These are phyloP conservation scores for Machimus atricapillus DNA, from an alignment of 2,888 invertebrate species.

Conservation along the genomic window DNA sequence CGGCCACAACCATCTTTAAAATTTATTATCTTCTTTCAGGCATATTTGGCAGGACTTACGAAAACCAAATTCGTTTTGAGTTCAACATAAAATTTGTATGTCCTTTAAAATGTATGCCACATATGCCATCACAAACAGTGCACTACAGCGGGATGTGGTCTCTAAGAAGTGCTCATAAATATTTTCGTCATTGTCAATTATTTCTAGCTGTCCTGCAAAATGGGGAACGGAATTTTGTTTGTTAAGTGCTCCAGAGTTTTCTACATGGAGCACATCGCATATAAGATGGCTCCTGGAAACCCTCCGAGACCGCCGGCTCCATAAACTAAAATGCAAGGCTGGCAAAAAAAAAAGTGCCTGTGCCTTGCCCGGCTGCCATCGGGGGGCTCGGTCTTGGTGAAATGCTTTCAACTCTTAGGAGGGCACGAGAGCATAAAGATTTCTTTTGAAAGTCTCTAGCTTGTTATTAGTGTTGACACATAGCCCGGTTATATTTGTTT, in stretches of 20 bases:
- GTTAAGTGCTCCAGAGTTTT: neutral
- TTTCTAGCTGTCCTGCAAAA: neutral
- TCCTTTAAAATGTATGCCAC: neutral
- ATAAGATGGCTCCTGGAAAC: neutral
- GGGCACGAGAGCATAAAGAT: neutral
- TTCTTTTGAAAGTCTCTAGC: constrained; percentile 28
- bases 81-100: neutral
- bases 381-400: neutral
- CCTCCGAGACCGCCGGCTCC: neutral
- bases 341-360: neutral
- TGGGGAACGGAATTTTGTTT: neutral
- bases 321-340: neutral
- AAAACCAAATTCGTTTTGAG: neutral
- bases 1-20: neutral
- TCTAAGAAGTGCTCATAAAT: neutral
- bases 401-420: neutral
- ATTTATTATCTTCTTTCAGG: neutral
- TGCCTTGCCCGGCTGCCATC: neutral
- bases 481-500: constrained; percentile 1
- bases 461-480: constrained; percentile 25
- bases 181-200: neutral
- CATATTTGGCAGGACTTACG: neutral
- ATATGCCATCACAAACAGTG: neutral
- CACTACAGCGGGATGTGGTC: neutral
- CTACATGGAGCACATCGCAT: neutral